Conservation (phyloP, 2,113 vertebrate species). For the Leuciscus idus region DNA sequence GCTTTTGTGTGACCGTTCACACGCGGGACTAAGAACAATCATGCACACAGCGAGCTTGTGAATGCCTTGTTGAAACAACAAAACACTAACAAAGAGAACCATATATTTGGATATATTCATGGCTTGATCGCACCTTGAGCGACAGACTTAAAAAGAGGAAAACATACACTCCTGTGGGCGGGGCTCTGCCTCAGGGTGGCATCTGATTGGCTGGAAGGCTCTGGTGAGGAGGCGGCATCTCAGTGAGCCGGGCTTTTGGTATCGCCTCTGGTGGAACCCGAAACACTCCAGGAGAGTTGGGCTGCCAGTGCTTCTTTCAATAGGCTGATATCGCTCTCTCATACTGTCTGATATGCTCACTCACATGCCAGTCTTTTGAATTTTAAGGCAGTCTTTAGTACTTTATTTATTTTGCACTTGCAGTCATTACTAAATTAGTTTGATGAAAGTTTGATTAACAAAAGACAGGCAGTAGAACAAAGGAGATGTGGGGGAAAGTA, state of each 20-base stretch:
- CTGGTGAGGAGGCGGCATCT: slow-evolving; percentile 62
- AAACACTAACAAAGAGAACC: not conserved
- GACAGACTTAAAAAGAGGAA: not conserved
- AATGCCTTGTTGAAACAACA: not conserved
- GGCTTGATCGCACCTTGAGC: slow-evolving; percentile 42
- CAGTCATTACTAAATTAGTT: not conserved
- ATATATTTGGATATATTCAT: slow-evolving; percentile 14
- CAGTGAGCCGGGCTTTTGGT: slow-evolving; percentile 60
- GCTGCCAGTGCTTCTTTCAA: slow-evolving; percentile 70
- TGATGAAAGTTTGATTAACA: not conserved
- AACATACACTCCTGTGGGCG: slow-evolving; percentile 71
- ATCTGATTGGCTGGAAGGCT: slow-evolving; percentile 78
- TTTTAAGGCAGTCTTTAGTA: not conserved
- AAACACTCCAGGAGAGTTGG: slow-evolving; percentile 78
- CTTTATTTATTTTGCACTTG: not conserved
- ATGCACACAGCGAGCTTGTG: slow-evolving; percentile 9
- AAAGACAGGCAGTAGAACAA: not conserved
- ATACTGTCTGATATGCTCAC: slow-evolving; percentile 39
- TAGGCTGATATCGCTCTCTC: slow-evolving; percentile 56
- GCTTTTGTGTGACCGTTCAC: slow-evolving; percentile 91
- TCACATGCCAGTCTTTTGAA: not conserved
- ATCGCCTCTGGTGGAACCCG: slow-evolving; percentile 65
- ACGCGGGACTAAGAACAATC: slow-evolving; percentile 73
- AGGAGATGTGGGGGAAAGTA: not conserved
- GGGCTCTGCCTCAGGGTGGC: slow-evolving; percentile 76